Evolutionary conservation across 1,140 invertebrate species (phyloP), one percentile per base, ranked within the genome.

Genomic region (Ooceraea biroi): DNA sequence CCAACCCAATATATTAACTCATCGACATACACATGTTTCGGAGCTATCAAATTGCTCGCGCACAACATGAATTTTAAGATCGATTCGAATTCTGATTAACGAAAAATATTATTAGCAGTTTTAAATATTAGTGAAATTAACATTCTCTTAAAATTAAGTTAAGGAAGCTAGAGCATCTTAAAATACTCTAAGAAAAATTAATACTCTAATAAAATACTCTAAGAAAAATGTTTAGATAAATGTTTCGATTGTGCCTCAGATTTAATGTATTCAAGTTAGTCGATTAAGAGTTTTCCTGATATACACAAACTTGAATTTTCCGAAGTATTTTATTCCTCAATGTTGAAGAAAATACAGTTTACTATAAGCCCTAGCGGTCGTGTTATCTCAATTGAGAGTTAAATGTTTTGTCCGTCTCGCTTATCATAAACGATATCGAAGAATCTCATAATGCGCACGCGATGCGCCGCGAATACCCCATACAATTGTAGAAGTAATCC

Each of bases 401-500:
- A 66, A 52, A 77, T 48, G 25, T 10, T n/a, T 66, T 25, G 50
- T 55, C 61, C 60, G 58, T 76, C 17, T 52, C 74, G 30, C 46
- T 55, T 41, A 66, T 58, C 71, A 14, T 4, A 22, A 46, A 19
- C 22, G 14, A 19, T 74, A 22, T 8, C 36, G 63, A 57, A 69
- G 48, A 27, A 44, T 69, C 48, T 12, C 60, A 50, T 25, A 65
- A 77, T 36, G 46, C 65, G 76, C 73, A 50, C 73, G 63, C 65
- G 50, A 77, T 57, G 48, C 66, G n/a, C 58, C 36, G 5, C 41
- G 65, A 69, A 80, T 44, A 50, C 52, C 48, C 73, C 11, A 46
- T 46, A 50, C 44, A 57, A 58, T 80, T 80, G 22, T 36, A 44
- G 55, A 61, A 74, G 71, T 61, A 50, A 82, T 83, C 82, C 60